Evolutionary conservation across 2,113 vertebrate species (phyloP).

Genomic region (Phylloscopus whistleri): DNA sequence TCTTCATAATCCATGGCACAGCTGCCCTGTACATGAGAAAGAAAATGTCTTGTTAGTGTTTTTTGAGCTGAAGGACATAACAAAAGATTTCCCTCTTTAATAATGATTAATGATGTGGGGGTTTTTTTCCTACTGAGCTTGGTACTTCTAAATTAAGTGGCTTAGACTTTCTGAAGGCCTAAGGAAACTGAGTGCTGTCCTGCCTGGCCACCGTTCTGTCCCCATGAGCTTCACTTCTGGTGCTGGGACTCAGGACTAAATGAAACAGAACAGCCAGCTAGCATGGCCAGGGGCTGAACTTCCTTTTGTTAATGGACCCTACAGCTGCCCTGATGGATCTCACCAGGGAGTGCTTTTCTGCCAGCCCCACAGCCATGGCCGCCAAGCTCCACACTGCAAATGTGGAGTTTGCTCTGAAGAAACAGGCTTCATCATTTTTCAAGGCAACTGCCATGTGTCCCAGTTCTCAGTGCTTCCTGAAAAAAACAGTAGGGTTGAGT

Average conservation of each 20-base stretch:
- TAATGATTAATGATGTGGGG: not conserved
- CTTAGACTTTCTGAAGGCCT: not conserved
- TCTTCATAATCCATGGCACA: not conserved
- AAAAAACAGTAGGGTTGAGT: not conserved
- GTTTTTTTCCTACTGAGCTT: not conserved
- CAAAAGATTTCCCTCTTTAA: not conserved
- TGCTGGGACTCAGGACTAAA: not conserved
- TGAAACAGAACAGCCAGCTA: not conserved
- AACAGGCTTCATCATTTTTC: not conserved
- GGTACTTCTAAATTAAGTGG: not conserved
- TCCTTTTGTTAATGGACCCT: not conserved
- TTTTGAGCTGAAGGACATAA: not conserved
- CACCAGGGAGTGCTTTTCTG: not conserved
- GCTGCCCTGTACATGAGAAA: not conserved
- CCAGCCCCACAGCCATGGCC: not conserved
- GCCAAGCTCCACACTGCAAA: not conserved
- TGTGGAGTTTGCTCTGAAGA: not conserved
- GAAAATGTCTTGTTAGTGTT: not conserved
- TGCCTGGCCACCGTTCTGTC: not conserved
- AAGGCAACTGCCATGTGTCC: not conserved
- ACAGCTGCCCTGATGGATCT: not conserved
- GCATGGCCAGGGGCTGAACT: not conserved
- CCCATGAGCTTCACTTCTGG: not conserved
- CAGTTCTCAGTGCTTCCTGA: not conserved
- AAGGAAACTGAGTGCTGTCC: not conserved